Evolutionary conservation across 2,113 vertebrate species (phyloP), one percentile per base, ranked within the genome.

Genomic region (Phrynocephalus versicolor): DNA sequence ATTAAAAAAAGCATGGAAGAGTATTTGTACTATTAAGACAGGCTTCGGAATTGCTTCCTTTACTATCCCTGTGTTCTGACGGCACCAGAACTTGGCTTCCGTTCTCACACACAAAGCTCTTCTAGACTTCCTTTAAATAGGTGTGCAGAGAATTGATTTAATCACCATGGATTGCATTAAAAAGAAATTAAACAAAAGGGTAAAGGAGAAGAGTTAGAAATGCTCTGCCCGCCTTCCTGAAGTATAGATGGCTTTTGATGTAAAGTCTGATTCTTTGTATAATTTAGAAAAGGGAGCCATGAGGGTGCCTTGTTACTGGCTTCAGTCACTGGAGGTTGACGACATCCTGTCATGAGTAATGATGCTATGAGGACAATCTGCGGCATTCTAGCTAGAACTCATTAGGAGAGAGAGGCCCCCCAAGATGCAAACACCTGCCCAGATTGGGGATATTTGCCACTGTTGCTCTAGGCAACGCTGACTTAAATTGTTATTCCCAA

Each of bases 91-190:
- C 78, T 65, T 62, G 71, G 16, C 83, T 74, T 76, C 85, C 45
- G 58, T 84, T 77, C 80, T 88, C 41, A 19, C 39, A 6, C 37
- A 70, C 67, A 39, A 45, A 67, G 15, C 35, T 74, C n/a, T 35
- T 84, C 57, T 82, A 88, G 89, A 13, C 73, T 89, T 74, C 30
- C 87, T 41, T 41, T 5, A 84, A 67, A 77, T 55, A 84, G 74
- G 75, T 57, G 10, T 6, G 6, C 21, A 14, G 37, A 14, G 35
- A 79, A 64, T 77, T 88, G 89, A 85, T 88, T 90, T 91, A 84
- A 88, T 88, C 76, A 87, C 8, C 67, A 3, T 69, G 64, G 81
- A 70, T 91, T 92, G 89, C 88, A 89, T 93, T 90, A 91, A 85
- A 81, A 83, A 35, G 79, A 81, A 81, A 77, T 77, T 87, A 85